Conservation (phyloP, 2,797 vertebrate species). For the Nannoperca obscura region DNA sequence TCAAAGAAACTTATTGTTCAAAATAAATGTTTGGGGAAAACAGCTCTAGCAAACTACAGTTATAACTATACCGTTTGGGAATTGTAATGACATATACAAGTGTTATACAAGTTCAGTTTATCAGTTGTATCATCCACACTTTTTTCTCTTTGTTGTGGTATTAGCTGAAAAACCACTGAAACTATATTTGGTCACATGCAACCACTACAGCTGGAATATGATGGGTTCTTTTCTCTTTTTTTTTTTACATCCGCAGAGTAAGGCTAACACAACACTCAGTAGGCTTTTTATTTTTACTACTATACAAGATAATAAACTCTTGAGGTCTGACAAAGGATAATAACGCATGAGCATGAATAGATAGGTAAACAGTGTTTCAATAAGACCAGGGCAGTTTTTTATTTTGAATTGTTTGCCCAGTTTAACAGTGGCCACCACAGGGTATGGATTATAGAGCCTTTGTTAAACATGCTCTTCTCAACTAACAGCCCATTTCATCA, state of each 20-base stretch:
- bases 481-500: background rate
- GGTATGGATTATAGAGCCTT: background rate
- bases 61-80: background rate
- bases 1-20: too few species aligned
- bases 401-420: background rate
- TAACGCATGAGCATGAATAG: background rate
- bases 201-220: constrained; percentile 46
- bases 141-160: constrained; percentile 66
- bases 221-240: background rate
- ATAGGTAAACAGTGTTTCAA: background rate
- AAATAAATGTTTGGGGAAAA: background rate
- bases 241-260: background rate
- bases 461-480: background rate
- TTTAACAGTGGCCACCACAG: background rate
- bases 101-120: background rate
- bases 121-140: constrained; percentile 4
- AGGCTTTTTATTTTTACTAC: too few species aligned
- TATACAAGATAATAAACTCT: background rate
- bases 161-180: constrained; percentile 78
- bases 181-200: constrained; percentile 60
- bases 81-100: background rate
- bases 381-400: background rate
- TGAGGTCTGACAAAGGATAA: background rate
- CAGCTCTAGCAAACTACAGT: background rate
- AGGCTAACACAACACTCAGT: too few species aligned